phyloP scores from a whole-genome alignment of 1,140 invertebrate genomes.

The Drosophila sp. region DNA sequence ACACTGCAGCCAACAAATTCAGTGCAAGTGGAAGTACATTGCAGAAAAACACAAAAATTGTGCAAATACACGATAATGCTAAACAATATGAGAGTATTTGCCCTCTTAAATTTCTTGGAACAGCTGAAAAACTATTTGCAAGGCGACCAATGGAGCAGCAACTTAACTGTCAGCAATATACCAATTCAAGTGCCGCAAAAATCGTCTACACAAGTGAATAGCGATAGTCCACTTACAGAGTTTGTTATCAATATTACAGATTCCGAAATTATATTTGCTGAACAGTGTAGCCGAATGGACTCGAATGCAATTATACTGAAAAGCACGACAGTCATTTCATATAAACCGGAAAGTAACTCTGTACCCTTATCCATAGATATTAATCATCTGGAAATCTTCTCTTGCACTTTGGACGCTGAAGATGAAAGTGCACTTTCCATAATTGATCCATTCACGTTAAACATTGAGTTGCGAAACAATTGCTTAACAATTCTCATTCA shows the following conservation, averaged over 20 bases:
- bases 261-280: slow-evolving; percentile 96
- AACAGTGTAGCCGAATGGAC: slow-evolving; percentile 93
- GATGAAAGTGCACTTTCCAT: slow-evolving; percentile 98
- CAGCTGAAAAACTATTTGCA: slow-evolving; percentile 91
- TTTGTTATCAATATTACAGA: slow-evolving; percentile 97
- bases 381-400: slow-evolving; percentile 96
- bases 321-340: slow-evolving; percentile 94
- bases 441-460: slow-evolving; percentile 95
- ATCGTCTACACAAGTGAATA: slow-evolving; percentile 18
- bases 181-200: slow-evolving; percentile 28
- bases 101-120: slow-evolving; percentile 97
- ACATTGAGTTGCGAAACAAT: slow-evolving; percentile 86
- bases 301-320: slow-evolving; percentile 97
- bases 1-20: slow-evolving; percentile 83
- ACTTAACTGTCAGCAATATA: slow-evolving; percentile 13
- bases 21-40: slow-evolving; percentile 94
- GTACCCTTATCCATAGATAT: slow-evolving; percentile 94
- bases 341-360: slow-evolving; percentile 88
- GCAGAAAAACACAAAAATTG: slow-evolving; percentile 88
- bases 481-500: slow-evolving; percentile 86
- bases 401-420: slow-evolving; percentile 95
- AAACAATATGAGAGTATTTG: slow-evolving; percentile 97
- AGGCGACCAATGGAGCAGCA: slow-evolving; percentile 51
- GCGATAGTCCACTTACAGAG: slow-evolving; percentile 84
- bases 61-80: slow-evolving; percentile 94